phyloP scores from a whole-genome alignment of 1,140 invertebrate genomes.

The Bombus haemorrhoidalis region DNA sequence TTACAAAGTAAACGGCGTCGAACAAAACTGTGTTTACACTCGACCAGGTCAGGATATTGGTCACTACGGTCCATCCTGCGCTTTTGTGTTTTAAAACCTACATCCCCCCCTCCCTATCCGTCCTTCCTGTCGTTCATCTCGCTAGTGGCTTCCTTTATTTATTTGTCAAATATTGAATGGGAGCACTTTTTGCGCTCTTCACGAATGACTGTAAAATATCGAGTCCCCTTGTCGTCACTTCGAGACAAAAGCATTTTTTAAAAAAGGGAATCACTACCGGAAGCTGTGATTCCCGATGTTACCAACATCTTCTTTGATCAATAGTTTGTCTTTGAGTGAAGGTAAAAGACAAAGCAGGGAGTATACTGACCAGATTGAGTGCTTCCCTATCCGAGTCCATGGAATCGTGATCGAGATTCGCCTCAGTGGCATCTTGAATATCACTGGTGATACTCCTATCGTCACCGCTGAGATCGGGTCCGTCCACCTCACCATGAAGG shows the following conservation, averaged over 20 bases:
- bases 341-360: neutral
- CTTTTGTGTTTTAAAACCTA: slow-evolving; percentile 72
- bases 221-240: neutral
- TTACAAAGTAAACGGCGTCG: slow-evolving; percentile 65
- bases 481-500: slow-evolving; percentile 82
- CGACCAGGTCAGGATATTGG: slow-evolving; percentile 73
- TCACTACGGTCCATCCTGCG: slow-evolving; percentile 68
- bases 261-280: slow-evolving; percentile 10
- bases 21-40: slow-evolving; percentile 76
- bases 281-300: slow-evolving; percentile 28
- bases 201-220: slow-evolving; percentile 25
- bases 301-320: too few relatives aligned
- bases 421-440: slow-evolving; percentile 79
- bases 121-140: slow-evolving; percentile 36
- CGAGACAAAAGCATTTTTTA: neutral
- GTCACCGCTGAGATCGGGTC: slow-evolving; percentile 81
- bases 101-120: slow-evolving; percentile 34
- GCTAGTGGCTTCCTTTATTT: slow-evolving; percentile 68
- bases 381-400: slow-evolving; percentile 84
- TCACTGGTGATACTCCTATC: slow-evolving; percentile 83
- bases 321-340: neutral
- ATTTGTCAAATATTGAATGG: slow-evolving; percentile 73
- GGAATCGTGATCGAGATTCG: slow-evolving; percentile 83
- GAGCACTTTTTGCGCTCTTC: slow-evolving; percentile 43
- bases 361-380: slow-evolving; percentile 82